These are phyloP conservation scores for Bovichtus variegatus DNA, from an alignment of 2,797 vertebrate species.

Conservation along the genomic window DNA sequence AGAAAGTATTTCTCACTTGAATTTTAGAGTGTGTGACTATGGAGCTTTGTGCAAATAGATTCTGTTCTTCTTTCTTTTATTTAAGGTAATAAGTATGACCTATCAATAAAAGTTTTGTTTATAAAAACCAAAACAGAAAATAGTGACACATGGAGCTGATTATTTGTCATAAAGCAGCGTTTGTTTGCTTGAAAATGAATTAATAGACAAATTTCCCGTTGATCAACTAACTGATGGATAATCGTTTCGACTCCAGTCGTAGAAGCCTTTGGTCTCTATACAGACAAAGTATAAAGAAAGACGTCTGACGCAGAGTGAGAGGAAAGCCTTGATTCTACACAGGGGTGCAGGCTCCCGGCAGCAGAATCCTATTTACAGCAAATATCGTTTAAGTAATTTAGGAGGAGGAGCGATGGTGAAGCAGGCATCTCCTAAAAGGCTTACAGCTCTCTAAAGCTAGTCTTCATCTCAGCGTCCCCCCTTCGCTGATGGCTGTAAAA, in stretches of 20 bases:
- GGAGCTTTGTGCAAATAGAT: not conserved
- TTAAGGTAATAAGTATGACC: not conserved
- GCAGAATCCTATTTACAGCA: conserved; percentile 87
- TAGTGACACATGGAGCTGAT: not conserved
- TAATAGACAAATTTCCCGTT: not conserved
- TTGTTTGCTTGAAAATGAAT: not conserved
- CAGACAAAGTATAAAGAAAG: conserved; percentile 7
- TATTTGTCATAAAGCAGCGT: not conserved
- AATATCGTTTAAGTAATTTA: conserved; percentile 88
- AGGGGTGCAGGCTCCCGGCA: conserved; percentile 63
- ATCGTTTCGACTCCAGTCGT: conserved; percentile 1
- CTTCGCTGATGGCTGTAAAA: conserved; percentile 81
- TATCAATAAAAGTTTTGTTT: not conserved
- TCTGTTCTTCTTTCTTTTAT: not conserved
- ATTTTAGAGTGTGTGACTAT: not conserved
- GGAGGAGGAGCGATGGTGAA: conserved; percentile 73
- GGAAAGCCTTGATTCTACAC: conserved; percentile 51
- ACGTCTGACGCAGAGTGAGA: conserved; percentile 17
- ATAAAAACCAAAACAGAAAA: not conserved
- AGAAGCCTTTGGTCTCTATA: conserved; percentile 12
- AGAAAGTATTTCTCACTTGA: not conserved
- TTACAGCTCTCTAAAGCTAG: conserved; percentile 81
- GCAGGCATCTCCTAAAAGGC: conserved; percentile 85
- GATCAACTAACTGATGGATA: not conserved
- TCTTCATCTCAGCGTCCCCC: conserved; percentile 70